Conservation (phyloP, 2,797 vertebrate species). For the Gadopsis marmoratus region DNA sequence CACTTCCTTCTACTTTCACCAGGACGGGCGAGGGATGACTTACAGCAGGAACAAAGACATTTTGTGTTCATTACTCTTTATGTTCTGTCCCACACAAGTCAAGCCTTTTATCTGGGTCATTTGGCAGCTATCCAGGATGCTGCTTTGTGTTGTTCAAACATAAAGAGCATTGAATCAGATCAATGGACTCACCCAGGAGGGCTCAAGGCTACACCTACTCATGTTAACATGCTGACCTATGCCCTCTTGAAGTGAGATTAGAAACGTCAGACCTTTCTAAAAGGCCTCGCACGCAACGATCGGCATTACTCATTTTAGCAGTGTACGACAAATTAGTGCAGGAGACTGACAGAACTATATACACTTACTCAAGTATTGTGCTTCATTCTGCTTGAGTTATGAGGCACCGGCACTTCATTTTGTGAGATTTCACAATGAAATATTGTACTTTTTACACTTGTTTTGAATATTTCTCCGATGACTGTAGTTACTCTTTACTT, state of each 20-base stretch:
- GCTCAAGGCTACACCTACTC: constrained; percentile 48
- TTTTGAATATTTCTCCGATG: not conserved
- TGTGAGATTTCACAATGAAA: not conserved
- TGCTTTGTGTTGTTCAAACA: constrained; percentile 45
- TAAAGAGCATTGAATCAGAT: constrained; percentile 38
- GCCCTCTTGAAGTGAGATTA: constrained; percentile 46
- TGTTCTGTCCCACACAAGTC: constrained; percentile 15
- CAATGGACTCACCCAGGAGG: constrained; percentile 45
- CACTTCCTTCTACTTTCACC: not conserved
- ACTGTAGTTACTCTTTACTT: not conserved
- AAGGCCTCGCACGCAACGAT: not conserved
- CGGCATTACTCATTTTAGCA: constrained; percentile 5
- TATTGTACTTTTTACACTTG: not conserved
- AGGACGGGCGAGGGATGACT: not conserved
- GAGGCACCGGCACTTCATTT: not conserved
- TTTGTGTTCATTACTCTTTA: constrained; percentile 48
- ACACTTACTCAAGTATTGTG: not conserved
- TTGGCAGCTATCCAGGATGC: constrained; percentile 46
- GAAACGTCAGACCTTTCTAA: constrained; percentile 29
- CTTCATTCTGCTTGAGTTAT: not conserved
- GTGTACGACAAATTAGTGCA: not conserved
- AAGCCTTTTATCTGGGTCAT: constrained; percentile 54
- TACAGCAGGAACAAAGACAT: constrained; percentile 28
- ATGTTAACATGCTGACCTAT: constrained; percentile 55
- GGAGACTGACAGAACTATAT: not conserved